Base-by-base conservation (phyloP, 92 coral and sea anemone genomes). In the Epizoanthus fatuus region DNA sequence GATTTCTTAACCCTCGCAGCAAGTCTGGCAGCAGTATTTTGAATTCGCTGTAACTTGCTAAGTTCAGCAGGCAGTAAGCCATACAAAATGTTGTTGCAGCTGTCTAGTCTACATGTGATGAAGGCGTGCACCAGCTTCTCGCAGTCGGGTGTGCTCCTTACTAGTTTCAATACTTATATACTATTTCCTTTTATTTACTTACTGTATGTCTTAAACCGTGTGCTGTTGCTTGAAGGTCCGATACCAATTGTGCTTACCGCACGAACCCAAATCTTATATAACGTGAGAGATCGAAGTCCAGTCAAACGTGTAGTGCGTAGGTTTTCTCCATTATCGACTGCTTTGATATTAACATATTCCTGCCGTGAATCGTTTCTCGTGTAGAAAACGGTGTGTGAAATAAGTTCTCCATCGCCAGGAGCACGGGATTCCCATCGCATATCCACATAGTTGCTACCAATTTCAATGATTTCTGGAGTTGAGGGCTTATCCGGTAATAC, bases 401-500 rank as follows among this genome's bases (percentile, higher is more conserved):
- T 29, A 49, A 72, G 77, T n/a, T 47, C 14, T 3, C 77, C 77
- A 49, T 20, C 17, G 7, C 59, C 59, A 7, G 35, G 15, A 47
- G 10, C 12, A 10, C 15, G 77, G 1, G 59, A 47, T 44, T 14
- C 44, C 77, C 77, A 72, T 38, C 3, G 32, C 2, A 72, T 47
- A 7, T 19, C 22, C 3, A 25, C 60, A 8, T 44, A 0, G 59
- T 47, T 19, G 10, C 37, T 72, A 8, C 59, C 59, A 49, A 72
- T 44, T 7, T 10, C 4, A 4, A 16, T 19, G 17, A 49, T 20
- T 45, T n/a, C n/a, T 17, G 59, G 76, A 7, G 59, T 72, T 16
- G 58, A 47, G 9, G 76, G 76, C 14, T 72, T 19, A 16, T 58
- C 59, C 3, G 76, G 76, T 14, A 72, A 72, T 4, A n/a, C 76